These are phyloP conservation scores for Muraenolepis orangiensis DNA, from an alignment of 2,797 vertebrate genomes.

Conservation along the genomic window DNA sequence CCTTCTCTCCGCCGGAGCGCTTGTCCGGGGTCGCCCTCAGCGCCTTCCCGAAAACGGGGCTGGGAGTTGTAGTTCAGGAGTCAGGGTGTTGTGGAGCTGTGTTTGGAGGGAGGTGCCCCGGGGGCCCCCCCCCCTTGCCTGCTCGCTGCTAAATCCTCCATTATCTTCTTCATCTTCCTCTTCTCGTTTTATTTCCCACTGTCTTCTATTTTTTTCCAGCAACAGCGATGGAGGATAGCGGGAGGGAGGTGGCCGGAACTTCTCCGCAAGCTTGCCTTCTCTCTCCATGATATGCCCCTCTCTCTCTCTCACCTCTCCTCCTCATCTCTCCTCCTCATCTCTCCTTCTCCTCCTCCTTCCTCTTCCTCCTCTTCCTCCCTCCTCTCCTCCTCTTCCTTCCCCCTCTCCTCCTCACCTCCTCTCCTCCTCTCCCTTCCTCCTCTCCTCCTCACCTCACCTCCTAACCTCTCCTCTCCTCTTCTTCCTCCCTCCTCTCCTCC, in stretches of 20 bases:
- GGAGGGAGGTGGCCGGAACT: conserved; percentile 44
- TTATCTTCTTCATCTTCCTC: not conserved
- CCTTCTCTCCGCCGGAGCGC: not conserved
- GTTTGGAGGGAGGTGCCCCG: not conserved
- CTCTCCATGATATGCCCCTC: no score
- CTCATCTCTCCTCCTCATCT: no score
- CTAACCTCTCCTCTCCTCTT: no score
- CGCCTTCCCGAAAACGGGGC: not conserved
- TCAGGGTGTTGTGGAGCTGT: not conserved
- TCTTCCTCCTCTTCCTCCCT: no score
- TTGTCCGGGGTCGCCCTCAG: not conserved
- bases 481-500: no score
- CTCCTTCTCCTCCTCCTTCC: no score
- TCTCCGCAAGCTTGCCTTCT: no score
- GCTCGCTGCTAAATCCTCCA: not conserved
- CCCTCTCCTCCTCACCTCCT: no score
- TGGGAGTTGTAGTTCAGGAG: not conserved
- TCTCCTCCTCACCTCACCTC: no score
- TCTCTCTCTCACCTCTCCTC: no score
- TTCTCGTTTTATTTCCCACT: not conserved
- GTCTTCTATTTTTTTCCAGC: not conserved
- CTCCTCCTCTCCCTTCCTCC: no score
- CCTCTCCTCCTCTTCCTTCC: no score
- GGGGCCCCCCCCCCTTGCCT: not conserved
- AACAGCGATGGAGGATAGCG: conserved; percentile 12